A percentile compares a stretch with the other conserved stretches of the same genome.
phyloP scores from a whole-genome alignment of 64 coral and sea anemone species.

The Exaiptasia diaphana region DNA sequence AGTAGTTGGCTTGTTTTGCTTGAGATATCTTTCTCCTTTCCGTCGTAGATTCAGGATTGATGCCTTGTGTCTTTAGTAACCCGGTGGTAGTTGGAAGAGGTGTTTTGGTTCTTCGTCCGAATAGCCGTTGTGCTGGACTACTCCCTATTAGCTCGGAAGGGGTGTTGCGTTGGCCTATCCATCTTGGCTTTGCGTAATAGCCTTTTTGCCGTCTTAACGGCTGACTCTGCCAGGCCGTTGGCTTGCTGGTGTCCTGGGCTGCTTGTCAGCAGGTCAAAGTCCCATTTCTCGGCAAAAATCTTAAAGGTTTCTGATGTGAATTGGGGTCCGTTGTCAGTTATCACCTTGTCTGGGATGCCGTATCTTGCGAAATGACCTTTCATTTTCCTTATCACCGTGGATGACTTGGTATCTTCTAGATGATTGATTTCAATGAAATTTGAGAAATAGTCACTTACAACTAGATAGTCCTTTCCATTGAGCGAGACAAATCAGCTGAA shows the following conservation, averaged over 20 bases:
- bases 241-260: constrained; percentile 32
- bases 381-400: constrained; percentile 26
- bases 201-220: constrained; percentile 35
- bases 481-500: constrained; percentile 7
- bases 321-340: constrained; percentile 52
- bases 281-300: constrained; percentile 24
- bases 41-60: background rate
- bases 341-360: constrained; percentile 12
- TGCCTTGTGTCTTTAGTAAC: constrained; percentile 6
- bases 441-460: constrained; percentile 16
- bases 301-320: constrained; percentile 21
- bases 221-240: constrained; percentile 36
- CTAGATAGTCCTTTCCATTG: background rate
- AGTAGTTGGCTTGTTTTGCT: constrained; percentile 24
- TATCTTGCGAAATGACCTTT: constrained; percentile 51
- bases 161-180: constrained; percentile 22
- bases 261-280: constrained; percentile 24
- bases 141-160: constrained; percentile 29
- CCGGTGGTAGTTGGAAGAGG: constrained; percentile 31
- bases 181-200: constrained; percentile 19
- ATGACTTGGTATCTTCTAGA: background rate
- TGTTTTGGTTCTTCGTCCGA: constrained; percentile 29
- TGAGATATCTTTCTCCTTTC: constrained; percentile 19
- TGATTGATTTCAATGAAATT: constrained; percentile 27
- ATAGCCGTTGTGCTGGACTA: constrained; percentile 22